These are phyloP conservation scores for Penelope pileata DNA, from an alignment of 2,113 vertebrate species.

Conservation along the genomic window DNA sequence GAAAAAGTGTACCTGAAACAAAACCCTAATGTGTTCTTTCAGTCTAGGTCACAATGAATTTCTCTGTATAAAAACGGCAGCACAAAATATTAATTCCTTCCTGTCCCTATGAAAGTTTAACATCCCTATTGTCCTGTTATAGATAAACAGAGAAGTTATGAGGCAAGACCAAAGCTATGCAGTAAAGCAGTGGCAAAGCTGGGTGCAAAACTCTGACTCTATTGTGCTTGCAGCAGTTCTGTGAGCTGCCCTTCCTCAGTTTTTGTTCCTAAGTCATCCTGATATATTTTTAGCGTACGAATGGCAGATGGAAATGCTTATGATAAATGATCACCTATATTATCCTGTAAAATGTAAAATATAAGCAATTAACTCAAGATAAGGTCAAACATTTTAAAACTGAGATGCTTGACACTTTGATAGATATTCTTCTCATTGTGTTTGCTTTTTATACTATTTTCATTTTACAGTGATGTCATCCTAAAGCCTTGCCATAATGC, in stretches of 20 bases:
- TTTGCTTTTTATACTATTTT: not conserved
- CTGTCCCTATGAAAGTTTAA: not conserved
- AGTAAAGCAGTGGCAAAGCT: not conserved
- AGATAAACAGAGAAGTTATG: not conserved
- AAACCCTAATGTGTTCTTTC: not conserved
- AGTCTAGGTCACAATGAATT: not conserved
- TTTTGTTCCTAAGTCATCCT: not conserved
- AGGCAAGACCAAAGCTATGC: not conserved
- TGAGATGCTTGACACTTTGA: not conserved
- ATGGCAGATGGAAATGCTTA: not conserved
- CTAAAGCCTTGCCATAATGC: not conserved
- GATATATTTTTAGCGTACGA: not conserved
- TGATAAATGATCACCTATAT: not conserved
- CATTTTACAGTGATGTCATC: slow-evolving; percentile 47
- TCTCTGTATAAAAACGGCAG: not conserved
- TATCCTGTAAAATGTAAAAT: not conserved
- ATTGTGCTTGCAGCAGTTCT: not conserved
- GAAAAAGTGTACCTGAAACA: not conserved
- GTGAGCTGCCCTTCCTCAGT: not conserved
- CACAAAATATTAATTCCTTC: not conserved
- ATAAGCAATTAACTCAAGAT: not conserved
- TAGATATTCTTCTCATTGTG: not conserved
- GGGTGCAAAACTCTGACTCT: not conserved
- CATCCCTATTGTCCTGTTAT: not conserved
- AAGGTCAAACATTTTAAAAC: not conserved